Conservation (phyloP, 2,888 invertebrate genomes). For the Endotricha flammealis region DNA sequence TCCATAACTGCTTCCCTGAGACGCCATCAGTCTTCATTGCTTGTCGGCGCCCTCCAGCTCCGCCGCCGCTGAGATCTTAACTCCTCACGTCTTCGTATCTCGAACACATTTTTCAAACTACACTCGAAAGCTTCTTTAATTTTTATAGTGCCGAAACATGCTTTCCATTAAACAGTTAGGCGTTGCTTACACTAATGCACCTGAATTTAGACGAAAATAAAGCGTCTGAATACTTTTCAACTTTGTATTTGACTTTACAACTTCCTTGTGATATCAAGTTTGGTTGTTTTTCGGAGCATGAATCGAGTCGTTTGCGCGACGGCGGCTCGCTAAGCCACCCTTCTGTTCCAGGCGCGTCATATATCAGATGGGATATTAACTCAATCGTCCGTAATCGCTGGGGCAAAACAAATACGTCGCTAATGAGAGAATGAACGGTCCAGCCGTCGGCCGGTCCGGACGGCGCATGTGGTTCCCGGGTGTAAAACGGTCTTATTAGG, state of each 20-base stretch:
- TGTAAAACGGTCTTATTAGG: conserved; percentile 78
- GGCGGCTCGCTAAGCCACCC: conserved; percentile 39
- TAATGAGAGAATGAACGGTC: conserved; percentile 71
- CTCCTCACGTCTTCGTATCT: conserved; percentile 59
- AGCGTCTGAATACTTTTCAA: too few species aligned
- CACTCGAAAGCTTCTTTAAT: conserved; percentile 39
- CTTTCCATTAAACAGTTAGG: conserved; percentile 6
- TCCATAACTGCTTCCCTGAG: conserved; percentile 75
- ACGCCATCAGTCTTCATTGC: conserved; percentile 79
- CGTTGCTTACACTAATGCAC: not conserved
- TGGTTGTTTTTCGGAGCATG: conserved; percentile 34
- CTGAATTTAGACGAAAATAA: not conserved
- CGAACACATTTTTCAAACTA: conserved; percentile 50
- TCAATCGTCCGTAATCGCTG: conserved; percentile 65
- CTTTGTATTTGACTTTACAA: too few species aligned
- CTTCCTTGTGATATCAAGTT: conserved; percentile 12
- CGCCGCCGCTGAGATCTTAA: conserved; percentile 56
- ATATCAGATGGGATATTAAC: conserved; percentile 68
- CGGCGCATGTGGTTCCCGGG: conserved; percentile 71
- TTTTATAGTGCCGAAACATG: conserved; percentile 30
- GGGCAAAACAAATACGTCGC: conserved; percentile 68
- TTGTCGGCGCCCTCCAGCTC: conserved; percentile 72
- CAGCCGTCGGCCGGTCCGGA: conserved; percentile 41
- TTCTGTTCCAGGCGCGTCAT: conserved; percentile 54
- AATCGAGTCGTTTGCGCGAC: conserved; percentile 36